Base-by-base conservation (phyloP, 2,888 invertebrate genomes). In the Meganola albula region DNA sequence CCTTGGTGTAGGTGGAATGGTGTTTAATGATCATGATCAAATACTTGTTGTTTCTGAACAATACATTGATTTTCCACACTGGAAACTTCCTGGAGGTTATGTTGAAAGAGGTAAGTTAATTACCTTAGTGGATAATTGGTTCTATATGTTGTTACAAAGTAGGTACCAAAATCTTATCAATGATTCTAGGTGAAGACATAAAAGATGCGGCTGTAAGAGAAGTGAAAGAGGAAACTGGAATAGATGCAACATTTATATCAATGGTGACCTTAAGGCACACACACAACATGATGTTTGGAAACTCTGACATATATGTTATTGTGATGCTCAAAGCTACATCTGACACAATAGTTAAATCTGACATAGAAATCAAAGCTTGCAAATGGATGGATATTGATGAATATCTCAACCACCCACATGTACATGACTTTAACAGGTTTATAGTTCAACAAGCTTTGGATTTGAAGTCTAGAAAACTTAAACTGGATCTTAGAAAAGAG, bases 31-130 rank as follows among this genome's bases (percentile, higher is more conserved):
- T 4, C 85, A 90, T 5, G 87, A 91, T 33, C 89, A 96, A 76
- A 77, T 98, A 31, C 83, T 98, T 30, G 93, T 94, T 10, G 93
- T 98, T 0, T 88, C 90, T 48, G 97, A 98, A 64, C 90, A 90
- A 58, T 89, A 89, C 58, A 75, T 83, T 36, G 66, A 83, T 10
- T 59, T 66, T 25, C 79, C 88, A 2, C 89, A 90, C 59, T 97
- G 96, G 96, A 97, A 97, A 79, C 80, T 97, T 4, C 97, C 98
- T 9, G 97, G 98, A 31, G 97, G 97, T 29, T 94, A 93, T 77
- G 94, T 95, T 10, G 94, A 97, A 70, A 92, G 92, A 76, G 91
- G 94, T 93, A 74, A 34, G 12, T 14, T 18, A 16, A 10, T 10
- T 25, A 9, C 11, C 24, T 9, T 10, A 2, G 9, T 11, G 6